Percentiles rank a stretch among this genome's conserved stretches.
Conservation (phyloP, 2,888 invertebrate genomes). For the Digitonthophagus gazella region DNA sequence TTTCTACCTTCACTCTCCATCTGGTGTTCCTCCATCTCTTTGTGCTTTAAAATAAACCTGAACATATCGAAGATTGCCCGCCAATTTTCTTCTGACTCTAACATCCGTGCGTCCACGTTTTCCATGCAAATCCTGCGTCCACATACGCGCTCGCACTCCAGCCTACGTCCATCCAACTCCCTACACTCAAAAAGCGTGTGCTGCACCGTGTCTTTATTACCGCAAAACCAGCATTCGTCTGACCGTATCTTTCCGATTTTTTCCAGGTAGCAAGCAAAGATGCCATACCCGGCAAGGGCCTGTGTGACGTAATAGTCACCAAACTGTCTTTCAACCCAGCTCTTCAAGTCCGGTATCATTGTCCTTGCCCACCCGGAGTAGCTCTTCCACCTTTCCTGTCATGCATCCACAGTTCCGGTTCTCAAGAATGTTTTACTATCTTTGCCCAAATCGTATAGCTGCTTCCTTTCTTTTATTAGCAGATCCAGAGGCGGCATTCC, state of each 20-base stretch:
- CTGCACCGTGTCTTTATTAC: neutral
- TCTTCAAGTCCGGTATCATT: neutral
- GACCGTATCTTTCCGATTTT: slow-evolving; percentile 19
- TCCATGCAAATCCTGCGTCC: too few species aligned
- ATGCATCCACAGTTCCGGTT: neutral
- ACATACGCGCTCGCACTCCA: too few species aligned
- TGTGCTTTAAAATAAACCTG: too few species aligned
- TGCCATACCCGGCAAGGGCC: slow-evolving; percentile 30
- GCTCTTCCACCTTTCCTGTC: neutral
- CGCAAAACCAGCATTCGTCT: slow-evolving; percentile 13
- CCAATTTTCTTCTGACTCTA: too few species aligned
- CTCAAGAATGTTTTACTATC: neutral
- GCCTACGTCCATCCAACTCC: too few species aligned
- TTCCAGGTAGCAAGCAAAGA: slow-evolving; percentile 31
- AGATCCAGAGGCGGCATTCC: slow-evolving; percentile 20
- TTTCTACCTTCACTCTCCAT: too few species aligned
- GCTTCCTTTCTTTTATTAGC: slow-evolving; percentile 9
- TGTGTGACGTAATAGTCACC: slow-evolving; percentile 5
- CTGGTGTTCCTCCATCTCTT: too few species aligned
- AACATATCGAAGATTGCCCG: too few species aligned
- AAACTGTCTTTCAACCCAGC: neutral
- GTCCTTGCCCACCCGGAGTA: neutral
- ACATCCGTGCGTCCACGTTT: too few species aligned
- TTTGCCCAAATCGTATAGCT: neutral
- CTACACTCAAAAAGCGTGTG: too few species aligned